These are phyloP conservation scores for Rhyacophila brunnea DNA, from an alignment of 1,140 invertebrate genomes.

Conservation along the genomic window DNA sequence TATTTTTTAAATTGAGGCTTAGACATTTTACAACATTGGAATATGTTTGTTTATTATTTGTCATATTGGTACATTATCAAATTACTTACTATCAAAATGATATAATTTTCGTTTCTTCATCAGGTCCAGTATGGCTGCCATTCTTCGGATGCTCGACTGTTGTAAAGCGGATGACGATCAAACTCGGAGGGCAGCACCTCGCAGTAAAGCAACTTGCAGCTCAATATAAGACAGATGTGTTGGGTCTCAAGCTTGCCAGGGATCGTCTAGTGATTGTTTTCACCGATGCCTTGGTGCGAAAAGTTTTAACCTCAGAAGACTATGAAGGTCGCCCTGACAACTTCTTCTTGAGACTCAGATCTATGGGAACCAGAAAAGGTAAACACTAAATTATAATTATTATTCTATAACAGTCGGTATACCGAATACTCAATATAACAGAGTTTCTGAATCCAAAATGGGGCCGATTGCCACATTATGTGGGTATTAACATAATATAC, in stretches of 20 bases:
- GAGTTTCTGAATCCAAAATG: too few relatives aligned
- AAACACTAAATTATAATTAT: too few relatives aligned
- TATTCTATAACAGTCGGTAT: too few relatives aligned
- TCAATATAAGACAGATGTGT: constrained; percentile 61
- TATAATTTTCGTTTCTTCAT: constrained; percentile 3
- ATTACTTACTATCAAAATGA: too few relatives aligned
- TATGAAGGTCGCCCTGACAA: constrained; percentile 72
- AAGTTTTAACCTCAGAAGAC: constrained; percentile 62
- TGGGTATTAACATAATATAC: too few relatives aligned
- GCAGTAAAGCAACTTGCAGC: constrained; percentile 60
- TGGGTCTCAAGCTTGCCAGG: constrained; percentile 66
- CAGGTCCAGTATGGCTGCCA: constrained; percentile 70
- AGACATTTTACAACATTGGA: too few relatives aligned
- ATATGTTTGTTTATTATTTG: too few relatives aligned
- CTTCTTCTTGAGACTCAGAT: constrained; percentile 68
- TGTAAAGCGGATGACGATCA: constrained; percentile 54
- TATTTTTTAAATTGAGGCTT: too few relatives aligned
- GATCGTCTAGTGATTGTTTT: constrained; percentile 62
- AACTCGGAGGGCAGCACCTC: constrained; percentile 62
- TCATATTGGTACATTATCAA: too few relatives aligned
- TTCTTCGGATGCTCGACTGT: constrained; percentile 63
- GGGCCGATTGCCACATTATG: too few relatives aligned
- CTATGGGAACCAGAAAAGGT: constrained; percentile 64
- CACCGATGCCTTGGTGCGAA: constrained; percentile 55
- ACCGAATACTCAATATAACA: too few relatives aligned